A percentile compares a stretch with the other conserved stretches of the same genome.
Evolutionary conservation across 2,113 vertebrate genomes (phyloP).

Genomic region (Corythornis vintsioides): DNA sequence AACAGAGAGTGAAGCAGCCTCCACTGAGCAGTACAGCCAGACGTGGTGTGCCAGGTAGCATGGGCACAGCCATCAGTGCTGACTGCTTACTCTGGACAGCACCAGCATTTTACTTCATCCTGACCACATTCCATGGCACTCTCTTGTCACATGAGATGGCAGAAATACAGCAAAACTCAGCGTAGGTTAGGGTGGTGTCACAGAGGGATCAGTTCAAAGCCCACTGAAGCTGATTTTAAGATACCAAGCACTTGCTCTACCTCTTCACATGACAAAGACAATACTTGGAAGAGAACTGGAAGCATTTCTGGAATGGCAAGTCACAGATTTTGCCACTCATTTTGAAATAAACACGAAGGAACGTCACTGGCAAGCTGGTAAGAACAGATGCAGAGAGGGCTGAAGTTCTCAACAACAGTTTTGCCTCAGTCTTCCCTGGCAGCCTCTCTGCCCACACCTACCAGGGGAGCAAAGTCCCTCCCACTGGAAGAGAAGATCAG

Average conservation of each 20-base stretch:
- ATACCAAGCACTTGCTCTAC: background rate
- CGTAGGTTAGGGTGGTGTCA: background rate
- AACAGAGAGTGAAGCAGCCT: background rate
- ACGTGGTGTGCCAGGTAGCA: background rate
- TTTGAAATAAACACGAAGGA: background rate
- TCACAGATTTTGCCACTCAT: background rate
- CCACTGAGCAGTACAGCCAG: background rate
- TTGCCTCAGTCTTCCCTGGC: no score
- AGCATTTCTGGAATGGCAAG: background rate
- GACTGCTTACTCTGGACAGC: background rate
- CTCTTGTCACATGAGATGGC: background rate
- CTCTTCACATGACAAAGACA: background rate
- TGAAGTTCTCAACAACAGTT: no score
- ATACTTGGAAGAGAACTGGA: background rate
- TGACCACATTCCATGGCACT: background rate
- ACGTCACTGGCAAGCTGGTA: background rate
- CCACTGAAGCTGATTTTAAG: background rate
- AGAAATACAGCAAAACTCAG: background rate
- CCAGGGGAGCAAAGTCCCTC: background rate
- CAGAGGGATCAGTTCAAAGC: background rate
- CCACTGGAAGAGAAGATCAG: background rate
- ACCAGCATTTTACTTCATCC: background rate
- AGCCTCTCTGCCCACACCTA: background rate
- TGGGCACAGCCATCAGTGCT: background rate
- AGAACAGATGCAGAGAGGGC: background rate